phyloP scores from a whole-genome alignment of 1,140 invertebrate species.

The Ptiloglossa arizonensis region DNA sequence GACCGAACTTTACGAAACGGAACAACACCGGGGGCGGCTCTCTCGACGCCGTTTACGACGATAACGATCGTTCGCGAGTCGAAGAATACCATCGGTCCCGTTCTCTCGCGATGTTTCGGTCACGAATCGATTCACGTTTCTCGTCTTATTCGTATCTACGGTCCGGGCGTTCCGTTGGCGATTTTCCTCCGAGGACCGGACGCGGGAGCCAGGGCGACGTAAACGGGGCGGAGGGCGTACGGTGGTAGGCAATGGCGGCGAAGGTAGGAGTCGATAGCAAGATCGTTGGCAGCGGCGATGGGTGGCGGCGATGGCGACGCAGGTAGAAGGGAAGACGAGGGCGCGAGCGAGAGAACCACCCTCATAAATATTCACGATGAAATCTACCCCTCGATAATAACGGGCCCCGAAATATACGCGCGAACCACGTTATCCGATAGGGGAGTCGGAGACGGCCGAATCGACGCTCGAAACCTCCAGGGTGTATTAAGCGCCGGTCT shows the following conservation, averaged over 20 bases:
- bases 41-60: slow-evolving; percentile 5
- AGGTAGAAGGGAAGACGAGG: slow-evolving; percentile 43
- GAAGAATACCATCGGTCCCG: too few relatives aligned
- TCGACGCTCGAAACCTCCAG: slow-evolving; percentile 46
- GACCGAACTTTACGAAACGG: too few relatives aligned
- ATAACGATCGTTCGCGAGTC: too few relatives aligned
- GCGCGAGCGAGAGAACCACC: slow-evolving; percentile 57
- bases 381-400: slow-evolving; percentile 81
- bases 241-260: slow-evolving; percentile 25
- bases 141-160: slow-evolving; percentile 70
- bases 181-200: slow-evolving; percentile 18
- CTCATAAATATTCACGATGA: slow-evolving; percentile 81
- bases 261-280: slow-evolving; percentile 60
- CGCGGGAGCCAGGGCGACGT: slow-evolving; percentile 12
- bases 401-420: slow-evolving; percentile 74
- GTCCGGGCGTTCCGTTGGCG: slow-evolving; percentile 12
- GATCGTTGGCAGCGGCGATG: slow-evolving; percentile 24
- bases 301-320: slow-evolving; percentile 9
- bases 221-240: slow-evolving; percentile 3
- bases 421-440: slow-evolving; percentile 68
- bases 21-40: too few relatives aligned
- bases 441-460: slow-evolving; percentile 42
- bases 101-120: slow-evolving; percentile 57
- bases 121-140: slow-evolving; percentile 68
- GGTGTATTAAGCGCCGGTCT: slow-evolving; percentile 49